Base-by-base conservation (phyloP, 2,888 invertebrate species). In the Protula sp. region DNA sequence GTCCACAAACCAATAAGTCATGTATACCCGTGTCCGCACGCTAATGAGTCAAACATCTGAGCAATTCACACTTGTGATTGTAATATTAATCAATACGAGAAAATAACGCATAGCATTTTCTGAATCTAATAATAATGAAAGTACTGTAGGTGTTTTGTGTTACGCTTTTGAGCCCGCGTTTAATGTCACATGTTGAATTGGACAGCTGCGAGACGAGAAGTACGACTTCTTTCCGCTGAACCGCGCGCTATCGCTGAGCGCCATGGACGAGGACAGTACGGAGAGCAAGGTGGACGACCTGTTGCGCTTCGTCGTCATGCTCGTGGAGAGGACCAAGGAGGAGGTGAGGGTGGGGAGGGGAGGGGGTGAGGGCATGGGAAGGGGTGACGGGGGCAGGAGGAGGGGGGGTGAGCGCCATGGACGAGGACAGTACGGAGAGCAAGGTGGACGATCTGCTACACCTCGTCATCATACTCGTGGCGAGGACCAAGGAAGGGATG, bases 181-280 rank as follows among this genome's bases (percentile, higher is more conserved):
- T n/a, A n/a, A n/a, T n/a, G n/a, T n/a, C n/a, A n/a, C n/a, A n/a
- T n/a, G n/a, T n/a, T n/a, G n/a, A n/a, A n/a, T n/a, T n/a, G n/a
- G n/a, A n/a, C 67, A 70, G 70, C 55, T 70, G 30, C 5, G 26
- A 45, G 55, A 57, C 27, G 79, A 81, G 62, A 78, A 78, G 61
- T 79, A 73, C 60, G 81, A 81, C 65, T 81, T 81, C 72, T 81
- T 79, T 63, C 81, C 81, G 0, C 67, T 81, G 63, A 80, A 80
- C 63, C 71, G 80, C 2, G 81, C 81, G 5, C 68, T 81, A 58
- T 79, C 79, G 0, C 67, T 81, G 61, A 72, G 76, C n/a, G 71
- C 75, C 2, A 78, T 78, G 75, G 80, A 81, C 30, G 79, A 80
- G 55, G 69, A 69, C 51, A 64, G 64, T 3, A 69, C 69, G 22